Evolutionary conservation across 2,888 invertebrate genomes (phyloP), one percentile per base, ranked within the genome.

Genomic region (Cheiracanthium punctorium): DNA sequence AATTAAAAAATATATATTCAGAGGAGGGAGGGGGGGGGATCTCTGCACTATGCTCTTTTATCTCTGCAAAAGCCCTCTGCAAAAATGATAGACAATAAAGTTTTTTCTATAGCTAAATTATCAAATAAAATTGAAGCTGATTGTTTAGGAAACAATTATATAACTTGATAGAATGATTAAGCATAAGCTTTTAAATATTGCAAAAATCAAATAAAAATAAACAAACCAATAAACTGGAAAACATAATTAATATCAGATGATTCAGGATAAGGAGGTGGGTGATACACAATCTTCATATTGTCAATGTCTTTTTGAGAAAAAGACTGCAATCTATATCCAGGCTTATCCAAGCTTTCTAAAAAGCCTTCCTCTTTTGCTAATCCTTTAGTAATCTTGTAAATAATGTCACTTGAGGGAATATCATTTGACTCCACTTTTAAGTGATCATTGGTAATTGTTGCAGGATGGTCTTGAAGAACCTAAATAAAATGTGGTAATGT

Each of bases 391-490:
- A 86, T 86, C 65, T 80, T 80, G n/a, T 86, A 86, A 12, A 80
- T 64, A 65, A 80, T 75, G 17, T 80, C 71, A 24, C 65, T 70
- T 1, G 75, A 28, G 28, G 70, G 32, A 10, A 80, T 48, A 28
- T 65, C 75, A 71, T 52, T 75, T 2, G 52, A 20, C 37, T 80
- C 65, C 17, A 75, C 41, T 37, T 28, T 37, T 5, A 86, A 37
- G 17, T 80, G 85, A 33, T 80, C 80, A 33, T 37, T 80, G 1
- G 80, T 71, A 10, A 86, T 86, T 0, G 65, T 71, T 5, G 85
- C 80, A 30, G 85, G 80, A 58, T 85, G 84, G 32, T 85, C 79
- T 64, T 85, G 84, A n/a, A 85, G 79, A 20, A 85, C 84, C 84
- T 85, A 7, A 14, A 69, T 1, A 64, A 20, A 37, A 37, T 37